These are phyloP conservation scores for Pionites leucogaster DNA, from an alignment of 2,113 vertebrate genomes.

Conservation along the genomic window DNA sequence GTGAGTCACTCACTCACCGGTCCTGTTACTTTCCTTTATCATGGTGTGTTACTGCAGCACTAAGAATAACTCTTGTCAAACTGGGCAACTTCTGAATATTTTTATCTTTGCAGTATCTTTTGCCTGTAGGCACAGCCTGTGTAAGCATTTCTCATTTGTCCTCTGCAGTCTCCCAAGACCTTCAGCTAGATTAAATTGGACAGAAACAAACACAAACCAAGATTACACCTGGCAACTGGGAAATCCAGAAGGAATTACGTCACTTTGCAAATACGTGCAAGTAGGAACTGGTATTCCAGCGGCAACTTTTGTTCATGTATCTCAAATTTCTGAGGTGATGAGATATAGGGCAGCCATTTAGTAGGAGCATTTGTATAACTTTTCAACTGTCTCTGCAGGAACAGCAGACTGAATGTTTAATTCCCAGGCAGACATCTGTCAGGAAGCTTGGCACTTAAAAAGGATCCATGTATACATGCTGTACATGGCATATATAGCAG, in stretches of 20 bases:
- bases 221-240: neutral
- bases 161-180: neutral
- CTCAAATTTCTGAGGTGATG: neutral
- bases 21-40: neutral
- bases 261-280: neutral
- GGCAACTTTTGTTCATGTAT: neutral
- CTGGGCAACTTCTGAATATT: neutral
- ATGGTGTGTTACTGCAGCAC: neutral
- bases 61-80: neutral
- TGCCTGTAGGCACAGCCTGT: neutral
- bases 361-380: neutral
- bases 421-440: neutral
- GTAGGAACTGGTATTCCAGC: neutral
- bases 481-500: neutral
- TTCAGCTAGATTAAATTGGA: neutral
- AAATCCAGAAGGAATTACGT: neutral
- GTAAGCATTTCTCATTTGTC: constrained; percentile 22
- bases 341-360: neutral
- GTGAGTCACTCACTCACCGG: neutral
- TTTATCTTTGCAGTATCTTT: neutral
- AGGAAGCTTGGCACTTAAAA: neutral
- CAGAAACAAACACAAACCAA: constrained; percentile 14
- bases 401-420: neutral
- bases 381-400: neutral
- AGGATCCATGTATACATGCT: neutral